A percentile compares a stretch with the other conserved stretches of the same genome.
Conservation (phyloP, 2,113 vertebrate species). For the Mugil cephalus region DNA sequence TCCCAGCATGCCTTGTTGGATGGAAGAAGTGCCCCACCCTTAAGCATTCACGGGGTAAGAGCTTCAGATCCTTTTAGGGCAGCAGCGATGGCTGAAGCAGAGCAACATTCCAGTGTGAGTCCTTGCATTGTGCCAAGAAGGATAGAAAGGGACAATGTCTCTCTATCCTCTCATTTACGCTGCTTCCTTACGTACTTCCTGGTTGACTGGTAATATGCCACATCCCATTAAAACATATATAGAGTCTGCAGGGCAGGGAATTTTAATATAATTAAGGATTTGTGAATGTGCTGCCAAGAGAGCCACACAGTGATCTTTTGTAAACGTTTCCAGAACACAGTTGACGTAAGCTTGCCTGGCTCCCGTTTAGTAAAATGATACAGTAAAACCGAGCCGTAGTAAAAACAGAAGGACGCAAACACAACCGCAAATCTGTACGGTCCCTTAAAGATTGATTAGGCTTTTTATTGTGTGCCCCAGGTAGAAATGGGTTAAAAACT, state of each 20-base stretch:
- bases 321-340: slow-evolving; percentile 73
- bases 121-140: slow-evolving; percentile 53
- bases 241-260: slow-evolving; percentile 39
- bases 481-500: background rate
- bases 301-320: slow-evolving; percentile 64
- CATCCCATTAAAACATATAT: slow-evolving; percentile 62
- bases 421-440: slow-evolving; percentile 8
- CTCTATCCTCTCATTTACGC: slow-evolving; percentile 62
- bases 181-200: slow-evolving; percentile 56
- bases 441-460: slow-evolving; percentile 23
- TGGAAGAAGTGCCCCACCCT: slow-evolving; percentile 31
- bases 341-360: slow-evolving; percentile 52
- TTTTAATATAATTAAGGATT: slow-evolving; percentile 65
- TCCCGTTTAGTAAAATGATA: slow-evolving; percentile 48
- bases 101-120: slow-evolving; percentile 36
- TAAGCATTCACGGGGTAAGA: slow-evolving; percentile 43
- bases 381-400: slow-evolving; percentile 37
- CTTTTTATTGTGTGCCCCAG: slow-evolving; percentile 15
- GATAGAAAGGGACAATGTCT: slow-evolving; percentile 60
- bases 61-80: slow-evolving; percentile 68
- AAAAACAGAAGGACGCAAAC: slow-evolving; percentile 40
- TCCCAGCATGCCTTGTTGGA: slow-evolving; percentile 40
- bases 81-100: slow-evolving; percentile 27
- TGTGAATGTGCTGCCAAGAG: slow-evolving; percentile 64
- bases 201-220: slow-evolving; percentile 58